Evolutionary conservation across 2,888 invertebrate genomes (phyloP), one percentile per base, ranked within the genome.

Genomic region (Acanthacorydalis orientalis): DNA sequence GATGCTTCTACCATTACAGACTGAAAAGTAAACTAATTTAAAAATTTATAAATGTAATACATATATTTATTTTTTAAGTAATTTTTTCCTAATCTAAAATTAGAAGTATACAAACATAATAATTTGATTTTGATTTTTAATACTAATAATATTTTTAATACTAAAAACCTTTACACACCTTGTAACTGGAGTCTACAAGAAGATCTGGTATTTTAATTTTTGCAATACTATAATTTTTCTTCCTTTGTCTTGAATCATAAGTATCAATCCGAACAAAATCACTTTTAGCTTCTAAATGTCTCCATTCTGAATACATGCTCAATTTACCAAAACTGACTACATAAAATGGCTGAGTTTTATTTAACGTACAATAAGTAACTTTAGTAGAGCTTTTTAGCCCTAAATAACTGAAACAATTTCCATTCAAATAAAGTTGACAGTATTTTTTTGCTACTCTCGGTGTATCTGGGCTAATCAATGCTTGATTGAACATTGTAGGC

Each of bases 301-400:
- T 55, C 88, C 95, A 96, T 63, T 93, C 92, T 47, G 92, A 92
- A 64, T 96, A 96, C 95, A 96, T 96, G 39, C 93, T 95, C 47
- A 95, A 68, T 57, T 85, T 87, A 59, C 87, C 85, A 63, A 85
- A 81, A 57, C 88, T 87, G 1, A 83, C 84, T 49, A 93, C 90
- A 62, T 93, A 95, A 63, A 90, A 91, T 1, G 96, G 95, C 62
- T 96, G 95, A 1, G 91, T 87, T 55, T 90, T 81, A 64, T 91
- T 90, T 44, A 93, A 74, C 1, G 92, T 92, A 59, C 95, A 95
- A 64, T 90, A 96, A 57, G 89, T 91, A 49, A 85, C 80, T 62
- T 86, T 80, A 1, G 91, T 90, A 16, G 90, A 89, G 63, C 88
- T 86, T 66, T 92, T 92, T 49, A 92, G 69, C 1, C 89, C 91